Percentiles rank a stretch among this genome's conserved stretches.
Conservation (phyloP, 2,113 vertebrate genomes). For the Alosa alosa region DNA sequence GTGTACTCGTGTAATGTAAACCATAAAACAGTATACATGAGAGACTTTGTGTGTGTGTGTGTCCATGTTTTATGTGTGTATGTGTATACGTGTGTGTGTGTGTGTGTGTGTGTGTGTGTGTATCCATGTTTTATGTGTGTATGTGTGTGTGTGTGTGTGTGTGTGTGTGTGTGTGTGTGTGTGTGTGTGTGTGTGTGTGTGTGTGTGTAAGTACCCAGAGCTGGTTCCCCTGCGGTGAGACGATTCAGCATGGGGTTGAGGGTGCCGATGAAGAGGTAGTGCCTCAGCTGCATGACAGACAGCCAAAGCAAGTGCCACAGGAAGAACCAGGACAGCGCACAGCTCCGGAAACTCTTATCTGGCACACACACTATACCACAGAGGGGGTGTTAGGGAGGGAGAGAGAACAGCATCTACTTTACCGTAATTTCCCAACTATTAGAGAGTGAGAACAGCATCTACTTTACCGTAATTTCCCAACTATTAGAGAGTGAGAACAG, state of each 20-base stretch:
- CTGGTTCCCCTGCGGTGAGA: conserved; percentile 59
- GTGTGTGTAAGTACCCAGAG: conserved; percentile 65
- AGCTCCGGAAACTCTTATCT: conserved; percentile 72
- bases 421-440: too few species aligned
- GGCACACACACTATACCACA: conserved; percentile 15
- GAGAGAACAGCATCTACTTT: too few species aligned
- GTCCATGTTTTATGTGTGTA: not conserved
- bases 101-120: conserved; percentile 21
- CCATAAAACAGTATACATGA: too few species aligned
- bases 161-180: not conserved
- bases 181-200: not conserved
- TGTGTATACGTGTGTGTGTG: not conserved
- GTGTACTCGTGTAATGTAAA: too few species aligned
- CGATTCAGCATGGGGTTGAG: conserved; percentile 81
- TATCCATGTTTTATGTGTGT: not conserved
- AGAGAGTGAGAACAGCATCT: too few species aligned
- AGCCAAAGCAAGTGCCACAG: conserved; percentile 83
- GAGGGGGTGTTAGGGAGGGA: too few species aligned
- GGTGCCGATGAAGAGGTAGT: conserved; percentile 89
- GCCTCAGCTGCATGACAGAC: conserved; percentile 85
- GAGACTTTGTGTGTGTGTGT: too few species aligned
- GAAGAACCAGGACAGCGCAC: conserved; percentile 76
- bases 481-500: too few species aligned
- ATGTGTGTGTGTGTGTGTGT: not conserved
- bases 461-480: too few species aligned